A percentile compares a stretch with the other conserved stretches of the same genome.
Conservation (phyloP, 2,888 invertebrate species). For the Lysandra bellargus region DNA sequence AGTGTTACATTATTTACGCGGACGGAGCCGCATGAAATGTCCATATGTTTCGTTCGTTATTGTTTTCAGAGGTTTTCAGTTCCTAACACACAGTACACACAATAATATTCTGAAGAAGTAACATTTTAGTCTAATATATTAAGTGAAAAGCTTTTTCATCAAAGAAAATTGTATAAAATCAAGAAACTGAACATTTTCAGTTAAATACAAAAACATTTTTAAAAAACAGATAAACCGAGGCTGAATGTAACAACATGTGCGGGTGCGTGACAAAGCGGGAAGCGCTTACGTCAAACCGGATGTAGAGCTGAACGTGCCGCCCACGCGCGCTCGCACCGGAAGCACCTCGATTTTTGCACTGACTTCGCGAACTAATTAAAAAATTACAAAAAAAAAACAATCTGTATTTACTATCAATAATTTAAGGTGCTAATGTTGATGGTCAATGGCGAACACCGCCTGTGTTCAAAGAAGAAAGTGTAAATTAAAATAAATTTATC, state of each 20-base stretch:
- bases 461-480: no score
- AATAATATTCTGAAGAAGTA: no score
- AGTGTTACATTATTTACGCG: no score
- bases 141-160: neutral
- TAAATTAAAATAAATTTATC: no score
- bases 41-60: no score
- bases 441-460: no score
- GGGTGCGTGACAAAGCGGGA: conserved; percentile 27
- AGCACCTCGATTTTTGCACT: conserved; percentile 34
- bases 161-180: neutral
- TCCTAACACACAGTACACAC: no score
- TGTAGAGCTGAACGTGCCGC: conserved; percentile 38
- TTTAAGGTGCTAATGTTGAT: no score
- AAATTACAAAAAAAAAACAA: neutral
- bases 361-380: conserved; percentile 10
- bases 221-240: neutral
- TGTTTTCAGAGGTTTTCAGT: no score
- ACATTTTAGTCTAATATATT: no score
- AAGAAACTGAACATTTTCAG: neutral
- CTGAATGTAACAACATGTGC: neutral
- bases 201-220: neutral
- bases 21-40: no score
- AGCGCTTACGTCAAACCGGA: conserved; percentile 37
- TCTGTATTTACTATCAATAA: no score
- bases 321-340: conserved; percentile 37